A percentile compares a stretch with the other conserved stretches of the same genome.
Evolutionary conservation across 2,797 vertebrate genomes (phyloP).

Genomic region (Megaceryle alcyon): DNA sequence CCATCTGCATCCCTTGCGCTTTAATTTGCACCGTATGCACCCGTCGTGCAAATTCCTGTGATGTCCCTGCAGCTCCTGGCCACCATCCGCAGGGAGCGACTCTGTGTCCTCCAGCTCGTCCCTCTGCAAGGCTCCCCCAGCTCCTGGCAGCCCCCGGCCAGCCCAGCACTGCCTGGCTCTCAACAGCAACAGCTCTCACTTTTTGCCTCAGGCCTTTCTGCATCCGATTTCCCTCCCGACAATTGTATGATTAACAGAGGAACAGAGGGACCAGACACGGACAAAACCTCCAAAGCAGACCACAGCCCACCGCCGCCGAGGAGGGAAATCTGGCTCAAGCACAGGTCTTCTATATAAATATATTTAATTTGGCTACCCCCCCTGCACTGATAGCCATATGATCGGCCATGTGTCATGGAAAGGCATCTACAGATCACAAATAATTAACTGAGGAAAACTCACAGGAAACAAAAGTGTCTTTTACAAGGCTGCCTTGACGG

Average conservation of each 20-base stretch:
- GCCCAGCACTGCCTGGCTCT: background rate
- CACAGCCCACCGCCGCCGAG: background rate
- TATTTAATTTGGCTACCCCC: conserved; percentile 75
- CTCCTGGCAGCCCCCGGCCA: background rate
- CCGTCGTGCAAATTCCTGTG: rapidly evolving
- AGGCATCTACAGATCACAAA: conserved; percentile 75
- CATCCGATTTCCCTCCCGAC: background rate
- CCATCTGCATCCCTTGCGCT: background rate
- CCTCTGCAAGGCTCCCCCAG: background rate
- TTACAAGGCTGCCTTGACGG: conserved; percentile 36
- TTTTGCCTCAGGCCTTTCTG: background rate
- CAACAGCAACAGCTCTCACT: rapidly evolving
- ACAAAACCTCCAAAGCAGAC: background rate
- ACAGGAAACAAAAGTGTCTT: conserved; percentile 75
- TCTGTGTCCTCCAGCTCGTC: background rate
- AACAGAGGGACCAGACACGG: background rate
- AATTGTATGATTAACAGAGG: conserved; percentile 32
- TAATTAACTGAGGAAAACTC: conserved; percentile 79
- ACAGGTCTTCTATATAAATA: conserved; percentile 55
- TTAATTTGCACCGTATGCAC: background rate
- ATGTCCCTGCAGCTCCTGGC: rapidly evolving
- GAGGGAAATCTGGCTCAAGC: conserved; percentile 33
- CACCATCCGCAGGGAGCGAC: rapidly evolving
- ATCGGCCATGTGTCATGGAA: conserved; percentile 71
- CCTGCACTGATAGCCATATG: conserved; percentile 33